Evolutionary conservation across 2,797 vertebrate genomes (phyloP), one percentile per base, ranked within the genome.

Genomic region (Prunella strophiata): DNA sequence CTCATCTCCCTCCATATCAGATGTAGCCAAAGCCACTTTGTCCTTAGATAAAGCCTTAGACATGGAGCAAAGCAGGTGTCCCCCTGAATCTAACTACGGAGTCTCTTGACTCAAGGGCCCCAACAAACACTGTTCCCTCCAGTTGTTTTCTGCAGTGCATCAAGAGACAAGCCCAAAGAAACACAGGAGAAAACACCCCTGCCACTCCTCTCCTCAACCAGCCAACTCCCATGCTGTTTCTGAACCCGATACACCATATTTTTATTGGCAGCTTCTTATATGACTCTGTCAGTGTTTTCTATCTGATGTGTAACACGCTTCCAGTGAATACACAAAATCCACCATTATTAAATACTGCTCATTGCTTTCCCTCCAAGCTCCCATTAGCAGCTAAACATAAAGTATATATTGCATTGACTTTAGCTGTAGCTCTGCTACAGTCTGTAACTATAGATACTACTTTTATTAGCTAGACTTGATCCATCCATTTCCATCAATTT

Each of bases 401-500:
- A 92, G n/a, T 50, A 43, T 20, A 18, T 34, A 76, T 32, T 92
- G 57, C 47, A 74, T 32, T 80, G 81, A 57, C 59, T 86, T 91
- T 36, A 62, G 29, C 77, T 80, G 91, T 42, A 66, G 50, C 50
- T 75, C 21, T 38, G 43, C 42, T 89, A 27, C 43, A 77, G 38
- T 84, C 76, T 86, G 25, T 66, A 91, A 82, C 57, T 0, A 0
- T 81, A 84, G 47, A 65, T 65, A 86, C 16, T 75, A 78, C 38
- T 87, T 94, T 92, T 93, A 91, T 66, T 89, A 91, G 62, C 70
- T 81, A 94, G 70, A 40, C 43, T 66, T 45, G 32, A 89, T 72
- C 85, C 50, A 73, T 76, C 58, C 38, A 85, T 95, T 96, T 92
- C 70, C 70, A 91, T 78, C 70, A 83, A 36, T 95, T 91, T 84